Conservation (phyloP, 2,797 vertebrate species). For the Cossypha niveicapilla region DNA sequence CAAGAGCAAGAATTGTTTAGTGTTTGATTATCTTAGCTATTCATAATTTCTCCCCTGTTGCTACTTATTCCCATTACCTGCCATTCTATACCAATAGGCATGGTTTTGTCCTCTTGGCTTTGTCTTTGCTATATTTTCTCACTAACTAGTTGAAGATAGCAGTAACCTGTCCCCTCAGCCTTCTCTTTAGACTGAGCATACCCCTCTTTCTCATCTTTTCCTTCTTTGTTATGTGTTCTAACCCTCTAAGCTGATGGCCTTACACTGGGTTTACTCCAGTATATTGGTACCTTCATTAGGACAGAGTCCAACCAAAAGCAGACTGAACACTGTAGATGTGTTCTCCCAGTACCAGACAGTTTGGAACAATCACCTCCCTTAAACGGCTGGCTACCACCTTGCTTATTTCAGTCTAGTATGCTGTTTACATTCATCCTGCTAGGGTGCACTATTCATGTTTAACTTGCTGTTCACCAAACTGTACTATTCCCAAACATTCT, state of each 20-base stretch:
- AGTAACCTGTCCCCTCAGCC: not conserved
- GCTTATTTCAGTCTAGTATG: not conserved
- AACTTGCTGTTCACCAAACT: not conserved
- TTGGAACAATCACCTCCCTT: not conserved
- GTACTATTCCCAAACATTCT: not conserved
- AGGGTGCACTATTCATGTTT: not conserved
- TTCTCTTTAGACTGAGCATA: not conserved
- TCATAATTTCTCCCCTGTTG: not conserved
- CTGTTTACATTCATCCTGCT: not conserved
- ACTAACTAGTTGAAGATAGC: not conserved
- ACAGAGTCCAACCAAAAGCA: not conserved
- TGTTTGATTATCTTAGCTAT: not conserved
- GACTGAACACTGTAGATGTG: not conserved
- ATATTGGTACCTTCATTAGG: accelerated
- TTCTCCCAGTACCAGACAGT: not conserved
- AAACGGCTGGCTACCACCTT: not conserved
- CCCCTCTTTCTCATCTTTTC: not conserved
- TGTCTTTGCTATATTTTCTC: not conserved
- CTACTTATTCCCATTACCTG: not conserved
- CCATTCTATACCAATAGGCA: not conserved
- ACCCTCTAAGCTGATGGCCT: not conserved
- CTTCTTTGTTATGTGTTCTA: not conserved
- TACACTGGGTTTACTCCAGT: not conserved
- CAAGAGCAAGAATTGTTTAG: not conserved
- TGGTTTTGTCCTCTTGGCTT: not conserved